Conservation (phyloP, 2,797 vertebrate genomes). For the Gallinago stenura region DNA sequence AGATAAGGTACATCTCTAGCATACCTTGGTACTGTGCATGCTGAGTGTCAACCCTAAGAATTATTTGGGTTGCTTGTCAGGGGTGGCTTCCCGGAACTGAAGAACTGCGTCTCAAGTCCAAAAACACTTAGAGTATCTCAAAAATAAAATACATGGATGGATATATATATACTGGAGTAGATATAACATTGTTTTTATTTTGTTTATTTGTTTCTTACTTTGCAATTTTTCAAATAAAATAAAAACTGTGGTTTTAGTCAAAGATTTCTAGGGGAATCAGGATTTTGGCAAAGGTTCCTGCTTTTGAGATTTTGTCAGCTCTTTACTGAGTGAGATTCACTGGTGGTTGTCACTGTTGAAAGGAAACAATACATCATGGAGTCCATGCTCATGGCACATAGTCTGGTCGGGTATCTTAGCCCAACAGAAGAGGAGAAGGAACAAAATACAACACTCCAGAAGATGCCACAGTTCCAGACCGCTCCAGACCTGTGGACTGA, state of each 20-base stretch:
- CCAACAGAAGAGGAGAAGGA: not conserved
- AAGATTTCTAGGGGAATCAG: not conserved
- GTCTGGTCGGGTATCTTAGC: not conserved
- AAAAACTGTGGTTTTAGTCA: not conserved
- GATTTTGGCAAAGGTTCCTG: not conserved
- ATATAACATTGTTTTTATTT: not conserved
- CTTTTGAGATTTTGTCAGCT: not conserved
- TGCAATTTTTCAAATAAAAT: not conserved
- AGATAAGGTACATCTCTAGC: not conserved
- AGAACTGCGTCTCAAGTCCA: not conserved
- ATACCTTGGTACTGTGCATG: not conserved
- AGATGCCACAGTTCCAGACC: not conserved
- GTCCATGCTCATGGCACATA: not conserved
- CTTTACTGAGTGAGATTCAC: not conserved
- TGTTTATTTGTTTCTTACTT: not conserved
- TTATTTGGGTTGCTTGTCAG: not conserved
- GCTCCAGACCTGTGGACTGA: not conserved
- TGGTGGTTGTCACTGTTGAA: not conserved
- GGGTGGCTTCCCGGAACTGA: not conserved
- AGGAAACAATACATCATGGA: not conserved
- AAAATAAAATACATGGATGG: not conserved
- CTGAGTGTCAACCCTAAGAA: not conserved
- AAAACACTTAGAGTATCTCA: not conserved
- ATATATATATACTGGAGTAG: not conserved
- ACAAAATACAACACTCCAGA: not conserved